phyloP scores from a whole-genome alignment of 2,888 invertebrate species.

The Synanthedon andrenaeformis region DNA sequence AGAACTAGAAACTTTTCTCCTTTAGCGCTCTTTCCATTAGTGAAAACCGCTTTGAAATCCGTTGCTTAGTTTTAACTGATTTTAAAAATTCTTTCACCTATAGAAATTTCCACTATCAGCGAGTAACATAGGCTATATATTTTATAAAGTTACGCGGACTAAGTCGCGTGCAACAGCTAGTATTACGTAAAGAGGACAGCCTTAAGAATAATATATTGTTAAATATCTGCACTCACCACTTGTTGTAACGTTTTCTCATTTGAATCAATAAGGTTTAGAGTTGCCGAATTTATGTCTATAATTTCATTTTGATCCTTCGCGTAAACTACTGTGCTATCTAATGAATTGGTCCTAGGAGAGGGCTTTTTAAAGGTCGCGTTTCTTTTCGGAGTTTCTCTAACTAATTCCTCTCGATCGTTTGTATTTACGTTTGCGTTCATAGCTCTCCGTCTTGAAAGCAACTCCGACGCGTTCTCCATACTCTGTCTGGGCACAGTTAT shows the following conservation, averaged over 20 bases:
- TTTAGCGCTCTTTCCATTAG: too few relatives aligned
- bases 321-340: constrained; percentile 50
- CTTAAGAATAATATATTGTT: neutral
- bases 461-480: constrained; percentile 56
- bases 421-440: constrained; percentile 34
- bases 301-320: constrained; percentile 45
- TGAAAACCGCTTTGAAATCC: too few relatives aligned
- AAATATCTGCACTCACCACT: constrained; percentile 26
- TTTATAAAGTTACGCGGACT: too few relatives aligned
- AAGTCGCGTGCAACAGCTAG: too few relatives aligned
- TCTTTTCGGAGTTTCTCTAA: constrained; percentile 43
- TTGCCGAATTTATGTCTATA: constrained; percentile 62
- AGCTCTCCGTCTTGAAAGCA: constrained; percentile 47
- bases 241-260: constrained; percentile 33
- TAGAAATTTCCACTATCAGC: too few relatives aligned
- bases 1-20: too few relatives aligned
- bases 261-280: constrained; percentile 46
- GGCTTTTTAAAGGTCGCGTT: constrained; percentile 53
- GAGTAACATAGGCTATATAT: too few relatives aligned
- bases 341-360: constrained; percentile 34
- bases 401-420: constrained; percentile 35
- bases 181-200: neutral
- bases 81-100: too few relatives aligned
- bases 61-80: too few relatives aligned
- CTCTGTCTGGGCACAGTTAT: constrained; percentile 53